Base-by-base conservation (phyloP, 2,797 vertebrate genomes). In the Lacerta bilineata region DNA sequence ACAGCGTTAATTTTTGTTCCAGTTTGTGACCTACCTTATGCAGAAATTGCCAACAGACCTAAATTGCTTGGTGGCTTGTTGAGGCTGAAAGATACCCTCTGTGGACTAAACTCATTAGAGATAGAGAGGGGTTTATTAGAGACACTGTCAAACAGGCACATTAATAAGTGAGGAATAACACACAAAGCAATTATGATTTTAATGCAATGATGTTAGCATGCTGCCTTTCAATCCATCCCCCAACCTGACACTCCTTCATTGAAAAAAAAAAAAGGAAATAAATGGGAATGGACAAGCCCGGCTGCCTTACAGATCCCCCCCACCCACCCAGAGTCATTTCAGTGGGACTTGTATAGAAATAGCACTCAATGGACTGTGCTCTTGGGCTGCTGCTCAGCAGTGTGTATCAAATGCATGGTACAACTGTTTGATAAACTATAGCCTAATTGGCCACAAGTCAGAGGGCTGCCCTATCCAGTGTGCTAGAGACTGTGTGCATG, bases 121-220 rank as follows among this genome's bases (percentile, higher is more conserved):
- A 81, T 4, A 23, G 91, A 91, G 88, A 91, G 92, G 94, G 92
- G 90, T 93, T 95, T 95, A 95, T 95, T 95, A 95, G 93, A 0
- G 7, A 93, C 87, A 95, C 93, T 90, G 92, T 93, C 94, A 88
- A 85, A 46, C 89, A 92, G 92, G 92, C 92, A 93, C 92, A 94
- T 95, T 95, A 94, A 94, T 93, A 94, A 95, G 94, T 91, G 94
- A 94, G 91, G 88, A 95, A 88, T 87, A 91, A 93, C 92, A 93
- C 93, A 94, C 94, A 74, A 95, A 95, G 91, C 94, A 95, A 95
- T 94, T 96, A 95, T 66, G 90, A 92, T 94, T 95, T 94, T 95
- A 94, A 94, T 94, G 93, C 92, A 89, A 94, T 85, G 93, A 83
- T 92, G 88, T 86, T 86, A 72, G 89, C 92, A 93, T 92, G 86